Evolutionary conservation across 2,888 invertebrate genomes (phyloP).

Genomic region (Diloba caeruleocephala): DNA sequence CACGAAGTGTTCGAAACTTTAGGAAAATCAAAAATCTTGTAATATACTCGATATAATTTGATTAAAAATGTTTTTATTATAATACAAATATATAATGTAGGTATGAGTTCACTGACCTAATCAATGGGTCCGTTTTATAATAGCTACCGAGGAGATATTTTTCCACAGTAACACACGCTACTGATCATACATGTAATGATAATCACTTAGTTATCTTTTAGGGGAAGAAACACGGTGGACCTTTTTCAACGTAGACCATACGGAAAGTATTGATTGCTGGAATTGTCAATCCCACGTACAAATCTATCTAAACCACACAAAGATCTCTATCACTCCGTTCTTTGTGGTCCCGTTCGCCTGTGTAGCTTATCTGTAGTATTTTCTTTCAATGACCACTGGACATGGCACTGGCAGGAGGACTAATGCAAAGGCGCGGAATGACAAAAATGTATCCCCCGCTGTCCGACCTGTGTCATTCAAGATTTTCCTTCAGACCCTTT

Average conservation of each 20-base stretch:
- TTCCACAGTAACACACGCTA: too few species aligned
- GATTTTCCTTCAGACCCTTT: constrained; percentile 67
- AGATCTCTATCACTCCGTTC: constrained; percentile 10
- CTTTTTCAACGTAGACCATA: not conserved
- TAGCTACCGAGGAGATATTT: too few species aligned
- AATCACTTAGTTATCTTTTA: not conserved
- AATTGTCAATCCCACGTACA: not conserved
- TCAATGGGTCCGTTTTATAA: too few species aligned
- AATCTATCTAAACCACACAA: constrained; percentile 18
- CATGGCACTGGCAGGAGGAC: constrained; percentile 56
- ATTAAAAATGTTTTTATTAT: too few species aligned
- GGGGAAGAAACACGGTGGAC: not conserved
- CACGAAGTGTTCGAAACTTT: too few species aligned
- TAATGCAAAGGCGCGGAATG: constrained; percentile 69
- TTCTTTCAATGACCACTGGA: constrained; percentile 50
- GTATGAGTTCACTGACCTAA: too few species aligned
- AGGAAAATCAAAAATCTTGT: too few species aligned
- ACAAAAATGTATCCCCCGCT: constrained; percentile 75
- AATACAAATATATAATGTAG: too few species aligned
- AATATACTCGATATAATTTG: too few species aligned
- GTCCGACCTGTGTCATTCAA: constrained; percentile 78
- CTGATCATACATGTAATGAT: not conserved
- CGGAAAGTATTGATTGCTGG: not conserved
- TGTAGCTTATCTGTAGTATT: constrained; percentile 45
- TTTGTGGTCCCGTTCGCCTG: constrained; percentile 38